Evolutionary conservation across 2,113 vertebrate species (phyloP).

Genomic region (Entosphenus tridentatus): DNA sequence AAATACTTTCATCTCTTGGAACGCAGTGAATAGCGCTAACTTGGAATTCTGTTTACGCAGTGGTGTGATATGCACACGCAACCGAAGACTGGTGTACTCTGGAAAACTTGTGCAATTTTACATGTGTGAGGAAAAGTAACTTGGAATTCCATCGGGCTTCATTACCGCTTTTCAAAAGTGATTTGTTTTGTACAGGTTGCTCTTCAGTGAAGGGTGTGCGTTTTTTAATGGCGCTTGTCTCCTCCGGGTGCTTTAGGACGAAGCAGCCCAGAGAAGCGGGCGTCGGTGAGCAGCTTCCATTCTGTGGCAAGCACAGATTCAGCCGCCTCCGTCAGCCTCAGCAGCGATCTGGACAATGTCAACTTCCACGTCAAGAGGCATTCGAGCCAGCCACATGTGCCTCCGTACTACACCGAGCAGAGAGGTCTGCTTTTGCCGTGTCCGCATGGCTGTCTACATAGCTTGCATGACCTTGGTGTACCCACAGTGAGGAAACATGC

Average conservation of each 20-base stretch:
- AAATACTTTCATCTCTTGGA: no score
- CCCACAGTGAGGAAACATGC: no score
- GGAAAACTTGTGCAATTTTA: no score
- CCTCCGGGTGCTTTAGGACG: slow-evolving; percentile 33
- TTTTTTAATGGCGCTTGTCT: background rate
- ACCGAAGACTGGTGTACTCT: no score
- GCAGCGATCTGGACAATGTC: slow-evolving; percentile 97
- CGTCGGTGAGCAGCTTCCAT: slow-evolving; percentile 95
- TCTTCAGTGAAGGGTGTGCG: background rate
- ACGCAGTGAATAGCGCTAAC: no score
- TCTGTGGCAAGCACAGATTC: slow-evolving; percentile 93
- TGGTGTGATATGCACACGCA: no score
- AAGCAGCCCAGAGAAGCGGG: slow-evolving; percentile 83
- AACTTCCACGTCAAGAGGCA: slow-evolving; percentile 99
- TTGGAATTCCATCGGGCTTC: no score
- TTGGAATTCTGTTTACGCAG: no score
- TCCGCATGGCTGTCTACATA: no score
- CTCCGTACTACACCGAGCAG: slow-evolving; percentile 58
- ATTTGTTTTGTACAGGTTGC: background rate
- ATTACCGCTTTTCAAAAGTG: background rate
- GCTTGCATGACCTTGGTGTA: no score
- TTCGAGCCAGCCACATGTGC: slow-evolving; percentile 87
- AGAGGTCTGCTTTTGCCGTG: slow-evolving; percentile 48
- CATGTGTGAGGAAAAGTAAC: no score
- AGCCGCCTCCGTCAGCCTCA: slow-evolving; percentile 87